Evolutionary conservation across 1,140 invertebrate genomes (phyloP).

Genomic region (Calliopsis andreniformis): DNA sequence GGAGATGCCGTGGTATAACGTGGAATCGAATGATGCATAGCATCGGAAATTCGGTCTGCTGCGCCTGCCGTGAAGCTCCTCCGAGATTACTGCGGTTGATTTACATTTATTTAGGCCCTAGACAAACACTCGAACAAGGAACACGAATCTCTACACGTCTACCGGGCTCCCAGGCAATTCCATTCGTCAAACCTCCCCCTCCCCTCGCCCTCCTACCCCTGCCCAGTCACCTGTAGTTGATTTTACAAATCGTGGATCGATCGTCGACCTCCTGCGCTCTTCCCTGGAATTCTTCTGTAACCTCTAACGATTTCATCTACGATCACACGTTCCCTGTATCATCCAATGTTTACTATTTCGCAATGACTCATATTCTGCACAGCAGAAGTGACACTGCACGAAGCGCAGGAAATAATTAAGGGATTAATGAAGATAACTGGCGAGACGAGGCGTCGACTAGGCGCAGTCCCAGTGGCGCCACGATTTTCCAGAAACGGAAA

Average conservation of each 20-base stretch:
- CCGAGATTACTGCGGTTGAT: conserved; percentile 68
- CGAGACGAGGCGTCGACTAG: too few species aligned
- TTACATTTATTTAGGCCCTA: conserved; percentile 74
- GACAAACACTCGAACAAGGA: conserved; percentile 66
- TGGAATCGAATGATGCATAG: conserved; percentile 59
- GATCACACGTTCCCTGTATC: too few species aligned
- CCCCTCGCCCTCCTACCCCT: conserved; percentile 26
- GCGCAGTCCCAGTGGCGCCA: not conserved
- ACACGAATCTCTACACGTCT: conserved; percentile 70
- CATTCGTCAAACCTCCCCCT: conserved; percentile 48
- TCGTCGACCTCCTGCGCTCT: not conserved
- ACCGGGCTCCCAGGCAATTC: conserved; percentile 58
- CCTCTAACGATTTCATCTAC: too few species aligned
- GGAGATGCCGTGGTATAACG: conserved; percentile 38
- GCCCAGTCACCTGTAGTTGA: conserved; percentile 1
- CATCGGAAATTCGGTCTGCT: conserved; percentile 21
- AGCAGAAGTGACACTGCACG: too few species aligned
- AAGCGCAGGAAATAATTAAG: too few species aligned
- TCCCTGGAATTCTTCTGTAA: too few species aligned
- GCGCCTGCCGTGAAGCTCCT: conserved; percentile 36
- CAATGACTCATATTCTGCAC: too few species aligned
- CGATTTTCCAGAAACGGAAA: conserved; percentile 3
- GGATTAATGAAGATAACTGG: too few species aligned
- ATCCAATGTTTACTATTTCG: too few species aligned
- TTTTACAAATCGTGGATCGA: conserved; percentile 36